Percentiles rank a stretch among this genome's conserved stretches.
phyloP scores from a whole-genome alignment of 2,888 invertebrate species.

The Rambutsinella grinnellia region DNA sequence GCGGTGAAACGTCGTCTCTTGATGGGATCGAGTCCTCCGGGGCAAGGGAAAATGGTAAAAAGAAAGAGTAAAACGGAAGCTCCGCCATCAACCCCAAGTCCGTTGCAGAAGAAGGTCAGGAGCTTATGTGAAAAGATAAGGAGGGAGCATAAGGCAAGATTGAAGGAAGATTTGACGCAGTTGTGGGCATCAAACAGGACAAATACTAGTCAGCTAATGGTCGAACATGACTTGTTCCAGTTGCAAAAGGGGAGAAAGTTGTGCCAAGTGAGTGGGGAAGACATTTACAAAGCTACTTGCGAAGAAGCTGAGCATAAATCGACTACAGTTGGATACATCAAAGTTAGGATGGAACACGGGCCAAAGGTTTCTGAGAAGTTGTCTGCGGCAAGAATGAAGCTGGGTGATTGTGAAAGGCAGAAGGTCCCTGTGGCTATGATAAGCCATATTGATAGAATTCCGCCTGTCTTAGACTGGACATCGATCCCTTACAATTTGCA shows the following conservation, averaged over 20 bases:
- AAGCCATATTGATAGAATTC: constrained; percentile 36
- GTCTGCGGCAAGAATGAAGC: not conserved
- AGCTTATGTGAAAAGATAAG: constrained; percentile 27
- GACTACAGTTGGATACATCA: constrained; percentile 18
- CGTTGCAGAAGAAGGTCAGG: constrained; percentile 29
- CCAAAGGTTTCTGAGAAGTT: not conserved
- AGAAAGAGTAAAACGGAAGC: not conserved
- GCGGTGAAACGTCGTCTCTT: not conserved
- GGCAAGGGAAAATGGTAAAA: constrained; percentile 19
- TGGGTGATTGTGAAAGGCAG: constrained; percentile 8
- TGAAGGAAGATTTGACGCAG: constrained; percentile 20
- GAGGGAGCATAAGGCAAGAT: constrained; percentile 16
- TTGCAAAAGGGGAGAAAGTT: not conserved
- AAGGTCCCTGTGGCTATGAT: constrained; percentile 39
- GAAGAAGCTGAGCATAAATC: not conserved
- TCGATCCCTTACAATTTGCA: constrained; percentile 56
- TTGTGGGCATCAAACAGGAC: constrained; percentile 30
- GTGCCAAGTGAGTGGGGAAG: not conserved
- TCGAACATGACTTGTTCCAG: constrained; percentile 24
- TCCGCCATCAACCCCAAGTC: constrained; percentile 6
- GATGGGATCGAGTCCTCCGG: not conserved
- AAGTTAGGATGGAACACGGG: constrained; percentile 28
- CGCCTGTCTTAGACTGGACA: constrained; percentile 57
- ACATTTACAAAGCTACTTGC: constrained; percentile 26
- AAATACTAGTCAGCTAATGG: constrained; percentile 3